Conservation (phyloP, 2,888 invertebrate genomes). For the Parnassius mnemosyne region DNA sequence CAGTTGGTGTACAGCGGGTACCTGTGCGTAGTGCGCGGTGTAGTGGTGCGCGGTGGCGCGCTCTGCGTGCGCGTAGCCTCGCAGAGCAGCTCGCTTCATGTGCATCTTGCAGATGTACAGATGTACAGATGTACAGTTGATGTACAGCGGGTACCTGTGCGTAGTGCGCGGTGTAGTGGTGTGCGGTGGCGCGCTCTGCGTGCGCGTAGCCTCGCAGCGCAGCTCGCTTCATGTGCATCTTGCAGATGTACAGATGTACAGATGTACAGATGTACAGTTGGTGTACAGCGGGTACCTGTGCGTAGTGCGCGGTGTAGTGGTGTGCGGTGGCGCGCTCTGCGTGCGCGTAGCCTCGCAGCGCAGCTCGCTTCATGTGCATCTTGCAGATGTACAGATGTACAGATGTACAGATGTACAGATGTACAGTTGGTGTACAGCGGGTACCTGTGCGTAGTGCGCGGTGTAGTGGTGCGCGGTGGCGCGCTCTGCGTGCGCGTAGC, state of each 20-base stretch:
- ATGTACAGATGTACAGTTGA: too few relatives aligned
- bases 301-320: conserved; percentile 50
- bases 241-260: too few relatives aligned
- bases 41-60: conserved; percentile 49
- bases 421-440: too few relatives aligned
- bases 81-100: conserved; percentile 68
- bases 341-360: conserved; percentile 57
- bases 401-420: too few relatives aligned
- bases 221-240: conserved; percentile 74
- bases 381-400: too few relatives aligned
- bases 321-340: conserved; percentile 48
- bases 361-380: conserved; percentile 74
- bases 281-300: conserved; percentile 28
- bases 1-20: conserved; percentile 3
- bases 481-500: conserved; percentile 54
- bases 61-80: conserved; percentile 56
- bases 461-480: conserved; percentile 50
- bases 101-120: conserved; percentile 76
- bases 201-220: conserved; percentile 59
- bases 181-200: conserved; percentile 48
- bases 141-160: conserved; percentile 30
- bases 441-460: conserved; percentile 42
- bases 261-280: too few relatives aligned
- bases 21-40: conserved; percentile 43
- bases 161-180: conserved; percentile 50